Evolutionary conservation across 2,888 invertebrate genomes (phyloP), one percentile per base, ranked within the genome.

Genomic region (Drosophila fulvimacula): DNA sequence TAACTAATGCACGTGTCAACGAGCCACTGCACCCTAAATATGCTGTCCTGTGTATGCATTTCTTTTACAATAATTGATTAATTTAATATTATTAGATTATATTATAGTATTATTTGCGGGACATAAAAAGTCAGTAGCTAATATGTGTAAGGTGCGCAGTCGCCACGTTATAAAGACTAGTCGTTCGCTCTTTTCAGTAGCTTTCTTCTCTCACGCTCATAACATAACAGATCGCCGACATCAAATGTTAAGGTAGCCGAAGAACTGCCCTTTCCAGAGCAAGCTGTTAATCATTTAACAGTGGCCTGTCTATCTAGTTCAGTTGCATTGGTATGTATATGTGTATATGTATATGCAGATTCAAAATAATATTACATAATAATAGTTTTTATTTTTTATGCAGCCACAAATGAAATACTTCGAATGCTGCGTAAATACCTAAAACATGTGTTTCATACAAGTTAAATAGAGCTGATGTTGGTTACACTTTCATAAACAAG

Each of bases 1-100:
- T 42, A 55, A 38, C 5, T 60, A 34, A 38, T 56, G 34, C n/a
- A 56, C 38, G 1, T 19, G 13, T 36, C 5, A 36, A 32, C 19
- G n/a, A 39, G 36, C 24, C 5, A 41, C 11, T 2, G 15, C 9
- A 7, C 34, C 48, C 44, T 30, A 46, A 46, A 15, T 42, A 36
- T 15, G 11, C 7, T 58, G 15, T 19, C 7, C 21, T 21, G 19
- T 2, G 24, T 27, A 27, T 24, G 3, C 11, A 32, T 27, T 30
- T 48, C 30, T 44, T 44, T 1, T 11, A 48, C 27, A 27, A n/a
- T 24, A 24, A 27, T 27, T 24, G 5, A 24, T 36, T 51, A 13
- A 27, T 27, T 38, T 27, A 1, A 13, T 46, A 10, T 46, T n/a
- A 15, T 15, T 19, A 11, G 19, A 19, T 41, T 41, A 15, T 32